These are phyloP conservation scores for Danio albolineatus DNA, from an alignment of 2,797 vertebrate species.

Conservation along the genomic window DNA sequence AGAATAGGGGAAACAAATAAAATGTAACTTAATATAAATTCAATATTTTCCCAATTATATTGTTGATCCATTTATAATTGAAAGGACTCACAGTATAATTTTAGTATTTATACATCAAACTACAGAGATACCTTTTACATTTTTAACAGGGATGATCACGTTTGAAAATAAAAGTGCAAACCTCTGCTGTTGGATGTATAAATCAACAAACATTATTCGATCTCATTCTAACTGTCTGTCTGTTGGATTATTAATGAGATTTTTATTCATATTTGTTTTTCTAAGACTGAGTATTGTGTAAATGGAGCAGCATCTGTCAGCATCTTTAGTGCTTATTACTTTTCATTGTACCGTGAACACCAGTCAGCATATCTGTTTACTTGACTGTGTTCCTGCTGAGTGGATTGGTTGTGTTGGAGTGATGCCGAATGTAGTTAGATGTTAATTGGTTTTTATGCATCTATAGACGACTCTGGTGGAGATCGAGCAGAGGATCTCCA, in stretches of 20 bases:
- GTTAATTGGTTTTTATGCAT: not conserved
- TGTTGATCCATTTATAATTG: too few species aligned
- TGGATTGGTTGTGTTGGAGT: not conserved
- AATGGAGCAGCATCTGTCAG: slow-evolving; percentile 7
- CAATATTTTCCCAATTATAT: too few species aligned
- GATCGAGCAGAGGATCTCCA: slow-evolving; percentile 84
- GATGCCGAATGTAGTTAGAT: not conserved
- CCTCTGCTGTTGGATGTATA: not conserved
- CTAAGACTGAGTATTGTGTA: not conserved
- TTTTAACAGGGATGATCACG: too few species aligned
- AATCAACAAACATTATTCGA: not conserved
- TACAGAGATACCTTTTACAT: too few species aligned
- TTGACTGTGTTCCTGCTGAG: not conserved
- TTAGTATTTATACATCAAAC: too few species aligned
- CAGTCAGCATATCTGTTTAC: not conserved
- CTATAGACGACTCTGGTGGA: slow-evolving; percentile 87
- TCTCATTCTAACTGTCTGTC: not conserved
- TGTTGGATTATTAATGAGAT: slow-evolving; percentile 30
- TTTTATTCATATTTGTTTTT: slow-evolving; percentile 32
- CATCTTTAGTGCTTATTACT: slow-evolving; percentile 13
- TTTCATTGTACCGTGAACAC: not conserved
- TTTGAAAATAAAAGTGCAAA: too few species aligned
- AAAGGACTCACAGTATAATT: too few species aligned
- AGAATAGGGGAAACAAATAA: too few species aligned
- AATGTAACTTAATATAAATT: too few species aligned